Evolutionary conservation across 1,140 invertebrate genomes (phyloP), one percentile per base, ranked within the genome.

Genomic region (Matsumurasca onukii): DNA sequence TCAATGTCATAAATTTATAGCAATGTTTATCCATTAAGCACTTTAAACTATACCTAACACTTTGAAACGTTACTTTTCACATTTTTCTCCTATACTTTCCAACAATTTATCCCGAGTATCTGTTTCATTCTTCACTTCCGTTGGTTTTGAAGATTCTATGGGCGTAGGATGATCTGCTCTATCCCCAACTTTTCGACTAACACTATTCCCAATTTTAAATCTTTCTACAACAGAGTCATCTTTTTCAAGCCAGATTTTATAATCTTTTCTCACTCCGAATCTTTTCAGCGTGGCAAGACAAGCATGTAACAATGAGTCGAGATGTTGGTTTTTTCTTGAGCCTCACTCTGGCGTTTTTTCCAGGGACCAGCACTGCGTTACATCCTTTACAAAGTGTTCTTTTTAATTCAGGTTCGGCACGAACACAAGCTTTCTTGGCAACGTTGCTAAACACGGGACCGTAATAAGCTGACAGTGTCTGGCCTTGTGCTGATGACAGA

Each of bases 381-480:
- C 75, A 76, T 39, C 71, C 68, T 68, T 76, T 76, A 51, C 75
- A 76, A 27, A 76, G 30, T 29, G 65, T 75, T 31, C 75, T 70
- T 55, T 76, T 76, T 13, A 76, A 65, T 63, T 69, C 64, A 30
- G 69, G 71, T 30, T 74, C 73, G 24, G 73, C 63, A 45, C 69
- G 45, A 17, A 67, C 31, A 39, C 67, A 49, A 24, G 67, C 68
- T 71, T 75, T 75, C 59, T 71, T 69, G 2, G 64, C 68, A 13
- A 74, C 52, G 27, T 66, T 69, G 39, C 62, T 62, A 12, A 74
- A 45, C 29, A 74, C 62, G 20, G 67, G 68, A 17, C 70, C 68
- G 63, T 74, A 75, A 57, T 73, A 67, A 55, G 67, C 65, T 64
- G 69, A 48, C 39, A 72, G 45, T 51, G 57, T 51, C 39, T 67